These are phyloP conservation scores for Spermophilus dauricus DNA, from an alignment of 2,113 vertebrate genomes.

Conservation along the genomic window DNA sequence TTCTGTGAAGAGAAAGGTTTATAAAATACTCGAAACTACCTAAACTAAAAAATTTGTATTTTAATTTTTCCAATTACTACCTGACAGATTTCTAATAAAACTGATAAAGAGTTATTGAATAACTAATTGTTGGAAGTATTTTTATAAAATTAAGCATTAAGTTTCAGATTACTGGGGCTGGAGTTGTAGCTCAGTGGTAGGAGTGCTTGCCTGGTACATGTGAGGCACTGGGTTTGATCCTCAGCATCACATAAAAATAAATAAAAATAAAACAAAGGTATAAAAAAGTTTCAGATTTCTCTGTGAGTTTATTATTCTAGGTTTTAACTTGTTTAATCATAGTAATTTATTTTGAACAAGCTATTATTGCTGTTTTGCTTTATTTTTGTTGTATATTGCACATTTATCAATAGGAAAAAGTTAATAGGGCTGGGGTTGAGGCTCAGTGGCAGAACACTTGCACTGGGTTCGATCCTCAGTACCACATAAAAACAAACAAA, in stretches of 20 bases:
- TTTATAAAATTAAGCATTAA: conserved; percentile 64
- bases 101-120: conserved; percentile 26
- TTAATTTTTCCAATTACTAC: conserved; percentile 52
- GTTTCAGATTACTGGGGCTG: not conserved
- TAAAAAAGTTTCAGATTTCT: no score
- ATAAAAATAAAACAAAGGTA: no score
- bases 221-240: no score
- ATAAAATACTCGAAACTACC: conserved; percentile 58
- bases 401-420: conserved; percentile 42
- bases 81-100: conserved; percentile 46
- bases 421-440: no score
- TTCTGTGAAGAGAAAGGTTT: conserved; percentile 46
- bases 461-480: no score
- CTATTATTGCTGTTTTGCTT: conserved; percentile 4
- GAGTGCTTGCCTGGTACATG: no score
- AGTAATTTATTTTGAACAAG: conserved; percentile 25
- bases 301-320: conserved; percentile 42
- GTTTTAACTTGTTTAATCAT: conserved; percentile 63
- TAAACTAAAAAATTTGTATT: conserved; percentile 30
- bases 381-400: conserved; percentile 31
- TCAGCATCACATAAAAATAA: no score
- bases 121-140: conserved; percentile 10
- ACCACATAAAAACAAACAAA: no score
- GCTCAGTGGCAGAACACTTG: no score
- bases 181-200: no score